These are phyloP conservation scores for Drosophila pseudotakahashii DNA, from an alignment of 2,888 invertebrate genomes.

Conservation along the genomic window DNA sequence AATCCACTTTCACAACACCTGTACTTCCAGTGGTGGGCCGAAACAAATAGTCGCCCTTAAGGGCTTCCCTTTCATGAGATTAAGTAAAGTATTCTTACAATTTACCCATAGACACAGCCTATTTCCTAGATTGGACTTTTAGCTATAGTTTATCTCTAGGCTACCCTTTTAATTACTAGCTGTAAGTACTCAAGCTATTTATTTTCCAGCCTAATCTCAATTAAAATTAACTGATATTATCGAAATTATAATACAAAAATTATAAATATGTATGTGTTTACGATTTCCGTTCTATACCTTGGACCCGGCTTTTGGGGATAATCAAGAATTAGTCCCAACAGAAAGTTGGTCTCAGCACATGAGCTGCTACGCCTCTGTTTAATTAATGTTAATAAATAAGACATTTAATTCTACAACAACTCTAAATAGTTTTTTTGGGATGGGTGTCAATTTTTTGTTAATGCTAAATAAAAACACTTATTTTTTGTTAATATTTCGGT, in stretches of 20 bases:
- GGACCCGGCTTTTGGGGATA: conserved; percentile 3
- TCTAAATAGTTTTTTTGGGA: background rate
- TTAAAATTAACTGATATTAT: conserved; percentile 33
- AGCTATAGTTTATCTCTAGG: conserved; percentile 29
- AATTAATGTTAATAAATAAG: conserved; percentile 43
- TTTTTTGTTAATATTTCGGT: conserved; percentile 12
- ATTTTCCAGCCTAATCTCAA: conserved; percentile 43
- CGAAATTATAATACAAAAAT: conserved; percentile 13
- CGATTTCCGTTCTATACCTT: conserved; percentile 18
- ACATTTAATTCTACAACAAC: conserved; percentile 19
- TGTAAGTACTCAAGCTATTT: conserved; percentile 50
- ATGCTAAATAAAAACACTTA: background rate
- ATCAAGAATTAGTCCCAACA: conserved; percentile 23
- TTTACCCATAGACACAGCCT: conserved; percentile 7
- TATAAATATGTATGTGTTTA: conserved; percentile 22
- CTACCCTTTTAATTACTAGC: conserved; percentile 45
- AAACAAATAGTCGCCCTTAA: conserved; percentile 24
- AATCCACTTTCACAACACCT: conserved; percentile 7
- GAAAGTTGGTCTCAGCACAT: conserved; percentile 6
- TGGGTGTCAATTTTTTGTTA: background rate
- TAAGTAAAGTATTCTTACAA: conserved; percentile 39
- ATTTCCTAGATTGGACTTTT: conserved; percentile 16
- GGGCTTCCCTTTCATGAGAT: conserved; percentile 26
- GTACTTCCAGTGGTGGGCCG: conserved; percentile 29
- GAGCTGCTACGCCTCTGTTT: background rate